These are phyloP conservation scores for Thymelicus acteon DNA, from an alignment of 2,888 invertebrate genomes.

Conservation along the genomic window DNA sequence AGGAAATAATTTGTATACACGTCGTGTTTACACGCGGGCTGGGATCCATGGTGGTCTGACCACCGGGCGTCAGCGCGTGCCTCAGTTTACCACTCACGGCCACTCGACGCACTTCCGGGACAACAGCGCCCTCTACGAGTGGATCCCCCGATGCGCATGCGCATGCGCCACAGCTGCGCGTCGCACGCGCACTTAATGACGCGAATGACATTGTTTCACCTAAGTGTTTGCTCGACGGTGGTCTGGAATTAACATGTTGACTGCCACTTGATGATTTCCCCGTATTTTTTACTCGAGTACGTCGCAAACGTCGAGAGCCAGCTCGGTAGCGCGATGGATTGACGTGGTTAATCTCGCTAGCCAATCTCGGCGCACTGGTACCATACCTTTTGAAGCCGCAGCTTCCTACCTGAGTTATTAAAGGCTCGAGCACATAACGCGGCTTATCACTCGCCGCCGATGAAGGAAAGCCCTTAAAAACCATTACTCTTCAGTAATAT, in stretches of 20 bases:
- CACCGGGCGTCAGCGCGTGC: constrained; percentile 68
- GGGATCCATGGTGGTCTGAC: constrained; percentile 50
- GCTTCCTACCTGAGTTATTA: constrained; percentile 35
- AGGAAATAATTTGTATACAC: constrained; percentile 25
- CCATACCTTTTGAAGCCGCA: constrained; percentile 35
- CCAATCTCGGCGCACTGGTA: constrained; percentile 21
- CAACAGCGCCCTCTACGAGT: constrained; percentile 52
- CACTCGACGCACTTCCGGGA: constrained; percentile 61
- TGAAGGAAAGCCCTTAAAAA: constrained; percentile 28
- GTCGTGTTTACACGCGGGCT: constrained; percentile 26
- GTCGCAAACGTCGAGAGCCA: constrained; percentile 14
- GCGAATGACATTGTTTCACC: constrained; percentile 58
- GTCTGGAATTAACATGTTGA: constrained; percentile 70
- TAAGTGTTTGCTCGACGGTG: constrained; percentile 59
- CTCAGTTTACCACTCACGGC: constrained; percentile 59
- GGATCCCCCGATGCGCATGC: constrained; percentile 41
- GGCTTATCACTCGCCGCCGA: constrained; percentile 26
- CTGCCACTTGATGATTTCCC: constrained; percentile 71
- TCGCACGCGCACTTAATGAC: constrained; percentile 75
- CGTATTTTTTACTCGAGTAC: constrained; percentile 46
- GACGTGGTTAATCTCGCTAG: constrained; percentile 37
- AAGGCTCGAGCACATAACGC: constrained; percentile 30
- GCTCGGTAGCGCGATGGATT: constrained; percentile 16
- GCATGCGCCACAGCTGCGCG: constrained; percentile 62
- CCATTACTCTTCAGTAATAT: constrained; percentile 22